Conservation (phyloP, 2,888 invertebrate genomes). For the Celastrina argiolus region DNA sequence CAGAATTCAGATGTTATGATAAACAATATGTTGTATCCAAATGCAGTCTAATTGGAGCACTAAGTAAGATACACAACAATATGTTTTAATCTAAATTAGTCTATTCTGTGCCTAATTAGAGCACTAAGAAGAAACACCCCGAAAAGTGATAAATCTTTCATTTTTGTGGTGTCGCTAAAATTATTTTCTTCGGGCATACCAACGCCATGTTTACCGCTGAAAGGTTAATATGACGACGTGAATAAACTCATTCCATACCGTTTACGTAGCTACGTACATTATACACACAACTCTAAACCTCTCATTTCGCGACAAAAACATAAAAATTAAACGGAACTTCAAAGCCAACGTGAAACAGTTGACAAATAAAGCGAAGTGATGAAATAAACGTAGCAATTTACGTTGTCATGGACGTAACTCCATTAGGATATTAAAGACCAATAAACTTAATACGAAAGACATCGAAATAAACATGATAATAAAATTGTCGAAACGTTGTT, state of each 20-base stretch:
- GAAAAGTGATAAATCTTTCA: too few species aligned
- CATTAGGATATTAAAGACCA: conserved; percentile 39
- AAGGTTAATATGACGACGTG: not conserved
- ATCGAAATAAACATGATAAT: conserved; percentile 17
- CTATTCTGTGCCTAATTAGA: too few species aligned
- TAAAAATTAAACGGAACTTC: conserved; percentile 13
- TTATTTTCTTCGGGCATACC: too few species aligned
- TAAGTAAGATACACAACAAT: too few species aligned
- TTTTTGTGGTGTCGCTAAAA: too few species aligned
- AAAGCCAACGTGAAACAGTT: conserved; percentile 1
- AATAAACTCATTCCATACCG: not conserved
- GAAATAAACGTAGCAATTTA: conserved; percentile 30
- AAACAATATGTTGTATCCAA: too few species aligned
- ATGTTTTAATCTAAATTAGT: too few species aligned
- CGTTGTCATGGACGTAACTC: conserved; percentile 32
- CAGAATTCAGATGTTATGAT: too few species aligned
- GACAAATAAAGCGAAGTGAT: conserved; percentile 14
- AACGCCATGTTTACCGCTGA: not conserved
- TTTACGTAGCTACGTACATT: too few species aligned
- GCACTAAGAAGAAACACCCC: too few species aligned
- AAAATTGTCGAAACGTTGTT: conserved; percentile 14
- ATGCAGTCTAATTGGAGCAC: too few species aligned
- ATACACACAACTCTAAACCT: not conserved
- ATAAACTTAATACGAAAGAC: conserved; percentile 26
- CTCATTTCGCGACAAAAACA: not conserved